These are phyloP conservation scores for Clinocottus analis DNA, from an alignment of 2,113 vertebrate species.

Conservation along the genomic window DNA sequence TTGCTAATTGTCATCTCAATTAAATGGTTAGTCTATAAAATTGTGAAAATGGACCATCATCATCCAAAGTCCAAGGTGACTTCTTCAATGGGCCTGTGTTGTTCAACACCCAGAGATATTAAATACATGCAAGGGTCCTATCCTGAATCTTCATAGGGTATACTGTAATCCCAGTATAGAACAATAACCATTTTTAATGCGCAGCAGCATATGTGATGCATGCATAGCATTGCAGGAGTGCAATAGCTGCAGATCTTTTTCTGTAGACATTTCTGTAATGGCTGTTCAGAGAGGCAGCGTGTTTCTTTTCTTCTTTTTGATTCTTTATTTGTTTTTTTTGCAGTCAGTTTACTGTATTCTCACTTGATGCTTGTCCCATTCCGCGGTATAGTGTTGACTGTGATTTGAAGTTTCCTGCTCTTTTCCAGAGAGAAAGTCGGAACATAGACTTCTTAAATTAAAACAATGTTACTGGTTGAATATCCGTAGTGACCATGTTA, in stretches of 20 bases:
- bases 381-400: not conserved
- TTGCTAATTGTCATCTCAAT: not conserved
- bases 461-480: not conserved
- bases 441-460: not conserved
- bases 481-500: not conserved
- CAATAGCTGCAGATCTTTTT: constrained; percentile 16
- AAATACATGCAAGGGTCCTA: not conserved
- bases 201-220: not conserved
- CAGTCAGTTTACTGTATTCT: not conserved
- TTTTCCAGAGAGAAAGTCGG: not conserved
- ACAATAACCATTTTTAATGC: not conserved
- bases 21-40: not conserved
- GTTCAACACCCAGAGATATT: not conserved
- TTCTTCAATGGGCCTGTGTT: not conserved
- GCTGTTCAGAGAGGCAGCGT: not conserved
- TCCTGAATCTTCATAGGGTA: not conserved
- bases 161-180: not conserved
- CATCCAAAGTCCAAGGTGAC: not conserved
- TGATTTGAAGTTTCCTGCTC: not conserved
- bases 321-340: too few relatives aligned
- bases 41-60: not conserved
- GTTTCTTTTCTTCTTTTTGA: too few relatives aligned
- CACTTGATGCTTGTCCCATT: not conserved
- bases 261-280: not conserved
- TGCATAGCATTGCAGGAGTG: not conserved